Percentiles rank a stretch among this genome's conserved stretches.
phyloP scores from a whole-genome alignment of 1,140 invertebrate genomes.

The Micrasema longulum region DNA sequence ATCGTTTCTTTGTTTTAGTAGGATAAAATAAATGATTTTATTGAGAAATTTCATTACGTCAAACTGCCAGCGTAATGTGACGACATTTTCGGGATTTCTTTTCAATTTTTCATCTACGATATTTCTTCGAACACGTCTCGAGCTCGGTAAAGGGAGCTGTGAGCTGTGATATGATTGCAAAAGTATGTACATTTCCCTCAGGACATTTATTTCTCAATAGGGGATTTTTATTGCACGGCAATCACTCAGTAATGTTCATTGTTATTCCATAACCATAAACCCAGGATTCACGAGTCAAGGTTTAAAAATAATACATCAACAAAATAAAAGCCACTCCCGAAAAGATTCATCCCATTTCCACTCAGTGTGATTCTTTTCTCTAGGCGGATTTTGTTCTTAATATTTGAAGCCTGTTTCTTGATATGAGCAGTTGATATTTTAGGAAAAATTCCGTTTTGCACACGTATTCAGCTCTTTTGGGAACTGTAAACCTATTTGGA shows the following conservation, averaged over 20 bases:
- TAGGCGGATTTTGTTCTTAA: neutral
- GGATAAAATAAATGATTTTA: too few species aligned
- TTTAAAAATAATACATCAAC: neutral
- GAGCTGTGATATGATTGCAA: constrained; percentile 10
- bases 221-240: constrained; percentile 46
- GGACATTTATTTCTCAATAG: constrained; percentile 27
- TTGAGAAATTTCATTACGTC: too few species aligned
- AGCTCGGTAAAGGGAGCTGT: neutral
- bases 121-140: too few species aligned
- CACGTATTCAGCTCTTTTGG: constrained; percentile 41
- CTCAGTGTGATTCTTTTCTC: neutral
- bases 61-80: too few species aligned
- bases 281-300: neutral
- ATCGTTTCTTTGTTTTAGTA: too few species aligned
- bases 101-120: too few species aligned
- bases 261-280: constrained; percentile 53
- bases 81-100: too few species aligned
- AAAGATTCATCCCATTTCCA: neutral
- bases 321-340: neutral
- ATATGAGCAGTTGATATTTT: neutral
- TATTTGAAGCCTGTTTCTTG: neutral
- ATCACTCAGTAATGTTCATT: constrained; percentile 52
- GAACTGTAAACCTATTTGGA: constrained; percentile 39
- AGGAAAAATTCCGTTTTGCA: constrained; percentile 1
- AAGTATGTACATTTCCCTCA: constrained; percentile 17